phyloP scores from a whole-genome alignment of 2,113 vertebrate species.

The Pluvianellus socialis region DNA sequence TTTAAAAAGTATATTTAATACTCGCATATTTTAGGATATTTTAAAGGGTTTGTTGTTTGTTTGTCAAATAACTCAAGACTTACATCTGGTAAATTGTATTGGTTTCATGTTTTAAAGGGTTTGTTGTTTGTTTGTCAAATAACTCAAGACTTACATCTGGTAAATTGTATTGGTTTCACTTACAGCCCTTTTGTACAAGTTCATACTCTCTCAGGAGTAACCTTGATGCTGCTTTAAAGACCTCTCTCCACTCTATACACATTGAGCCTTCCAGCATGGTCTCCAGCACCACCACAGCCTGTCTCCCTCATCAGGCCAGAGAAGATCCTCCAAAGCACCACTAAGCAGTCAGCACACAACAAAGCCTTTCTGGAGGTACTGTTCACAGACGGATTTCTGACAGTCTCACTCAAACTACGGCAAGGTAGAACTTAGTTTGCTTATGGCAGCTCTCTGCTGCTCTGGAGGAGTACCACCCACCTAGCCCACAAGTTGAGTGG shows the following conservation, averaged over 20 bases:
- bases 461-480: background rate
- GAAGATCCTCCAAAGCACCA: background rate
- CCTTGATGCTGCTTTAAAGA: background rate
- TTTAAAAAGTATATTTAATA: background rate
- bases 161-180: background rate
- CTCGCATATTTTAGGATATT: background rate
- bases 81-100: background rate
- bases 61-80: background rate
- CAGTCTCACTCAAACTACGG: background rate
- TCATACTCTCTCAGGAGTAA: background rate
- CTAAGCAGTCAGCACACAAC: too few relatives aligned
- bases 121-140: background rate
- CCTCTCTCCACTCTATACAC: background rate
- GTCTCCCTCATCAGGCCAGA: background rate
- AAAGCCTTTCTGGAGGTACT: background rate
- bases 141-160: background rate
- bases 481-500: background rate
- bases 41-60: background rate
- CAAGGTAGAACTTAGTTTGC: background rate
- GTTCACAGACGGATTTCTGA: background rate
- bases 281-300: background rate
- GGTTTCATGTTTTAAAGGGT: background rate
- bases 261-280: background rate
- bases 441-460: background rate
- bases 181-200: background rate